Evolutionary conservation across 1,140 invertebrate species (phyloP), one percentile per base, ranked within the genome.

Genomic region (Parapsyche elsis): DNA sequence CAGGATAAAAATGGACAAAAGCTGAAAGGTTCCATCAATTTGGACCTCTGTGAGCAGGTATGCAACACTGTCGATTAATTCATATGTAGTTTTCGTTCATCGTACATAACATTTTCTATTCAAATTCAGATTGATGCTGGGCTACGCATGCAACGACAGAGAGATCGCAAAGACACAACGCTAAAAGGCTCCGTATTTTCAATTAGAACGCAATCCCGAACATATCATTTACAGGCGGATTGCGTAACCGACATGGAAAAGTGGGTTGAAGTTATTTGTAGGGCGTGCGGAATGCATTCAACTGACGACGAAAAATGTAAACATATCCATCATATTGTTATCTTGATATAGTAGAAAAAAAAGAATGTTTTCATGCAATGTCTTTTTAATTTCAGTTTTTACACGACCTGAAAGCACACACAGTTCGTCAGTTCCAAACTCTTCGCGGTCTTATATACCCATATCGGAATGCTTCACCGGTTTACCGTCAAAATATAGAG

Each of bases 31-130:
- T 92, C 92, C 81, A 98, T 99, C 80, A 95, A 98, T 91, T 91
- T 99, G 83, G 96, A 98, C 91, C 94, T 97, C 86, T 98, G 97
- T 89, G 96, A 98, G 89, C 96, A 98, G 91, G 97, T 96, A 89
- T 85, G 83, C 45, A 46, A 46, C 12, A 46, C 5, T 46, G 5
- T 46, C 12, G 16, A 1, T 53, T 10, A 53, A 53, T 14, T 2
- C 10, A 14, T 14, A 45, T 24, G 64, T 61, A 80, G 5, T 5
- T 81, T 16, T 21, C 16, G n/a, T 30, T 23, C 14, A 30, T 2
- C 14, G 12, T 16, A 7, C 2, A 67, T 67, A 7, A 67, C 4
- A 16, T 57, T 19, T 71, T 16, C 59, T 45, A 23, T 78, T 78
- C 14, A 53, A 53, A 53, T 53, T 53, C 81, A 94, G 93, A 93